These are phyloP conservation scores for Cheilosia impressa DNA, from an alignment of 2,888 invertebrate genomes.

Conservation along the genomic window DNA sequence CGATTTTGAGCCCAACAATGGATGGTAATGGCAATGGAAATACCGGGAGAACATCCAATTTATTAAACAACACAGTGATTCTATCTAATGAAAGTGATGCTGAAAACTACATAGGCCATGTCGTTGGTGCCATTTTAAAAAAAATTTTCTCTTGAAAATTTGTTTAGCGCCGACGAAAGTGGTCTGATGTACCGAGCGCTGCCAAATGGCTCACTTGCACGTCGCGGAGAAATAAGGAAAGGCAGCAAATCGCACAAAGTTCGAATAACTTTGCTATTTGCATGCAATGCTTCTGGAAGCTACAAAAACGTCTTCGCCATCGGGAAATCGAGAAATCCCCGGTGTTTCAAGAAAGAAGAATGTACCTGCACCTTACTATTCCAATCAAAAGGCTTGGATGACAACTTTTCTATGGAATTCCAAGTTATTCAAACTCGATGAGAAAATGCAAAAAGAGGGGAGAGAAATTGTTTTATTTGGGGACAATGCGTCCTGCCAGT, in stretches of 20 bases:
- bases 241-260: too few species aligned
- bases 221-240: too few species aligned
- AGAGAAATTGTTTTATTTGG: background rate
- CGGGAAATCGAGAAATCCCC: too few species aligned
- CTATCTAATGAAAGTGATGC: constrained; percentile 6
- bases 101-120: constrained; percentile 15
- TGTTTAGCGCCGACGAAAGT: too few species aligned
- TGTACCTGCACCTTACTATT: background rate
- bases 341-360: too few species aligned
- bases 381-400: background rate
- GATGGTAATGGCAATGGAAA: constrained; percentile 2
- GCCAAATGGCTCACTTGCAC: too few species aligned
- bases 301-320: too few species aligned
- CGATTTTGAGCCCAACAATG: constrained; percentile 10
- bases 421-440: background rate
- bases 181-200: too few species aligned
- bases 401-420: constrained; percentile 2
- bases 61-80: background rate
- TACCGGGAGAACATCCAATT: background rate
- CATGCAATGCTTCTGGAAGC: too few species aligned
- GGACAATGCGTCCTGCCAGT: background rate
- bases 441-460: background rate
- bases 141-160: too few species aligned
- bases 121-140: background rate
- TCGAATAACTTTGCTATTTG: too few species aligned